A percentile compares a stretch with the other conserved stretches of the same genome.
Evolutionary conservation across 2,888 invertebrate species (phyloP).

Genomic region (Arge pagana): DNA sequence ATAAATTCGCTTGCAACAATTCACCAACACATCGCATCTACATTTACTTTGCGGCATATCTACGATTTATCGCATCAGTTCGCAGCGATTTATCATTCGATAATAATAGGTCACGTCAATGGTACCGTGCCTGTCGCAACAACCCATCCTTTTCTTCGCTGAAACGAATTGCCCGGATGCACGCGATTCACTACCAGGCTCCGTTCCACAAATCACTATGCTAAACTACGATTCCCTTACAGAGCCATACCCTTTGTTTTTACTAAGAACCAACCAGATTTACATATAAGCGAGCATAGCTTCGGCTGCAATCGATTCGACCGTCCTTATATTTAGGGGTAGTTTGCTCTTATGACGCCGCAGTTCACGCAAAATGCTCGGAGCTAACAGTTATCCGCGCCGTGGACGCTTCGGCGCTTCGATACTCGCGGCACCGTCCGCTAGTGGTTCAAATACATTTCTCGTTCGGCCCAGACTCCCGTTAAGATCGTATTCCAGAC

Average conservation of each 20-base stretch:
- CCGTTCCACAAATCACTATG: slow-evolving; percentile 38
- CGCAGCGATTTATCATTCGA: slow-evolving; percentile 1
- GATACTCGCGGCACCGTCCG: slow-evolving; percentile 30
- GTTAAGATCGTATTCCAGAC: slow-evolving; percentile 31
- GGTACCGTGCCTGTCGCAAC: slow-evolving; percentile 47
- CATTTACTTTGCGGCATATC: too few species aligned
- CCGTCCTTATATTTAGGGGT: slow-evolving; percentile 36
- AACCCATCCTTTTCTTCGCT: slow-evolving; percentile 6
- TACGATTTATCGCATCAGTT: too few species aligned
- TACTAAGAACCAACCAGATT: too few species aligned
- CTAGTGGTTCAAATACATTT: slow-evolving; percentile 25
- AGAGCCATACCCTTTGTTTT: neutral
- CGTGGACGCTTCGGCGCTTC: slow-evolving; percentile 35
- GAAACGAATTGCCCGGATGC: slow-evolving; percentile 41
- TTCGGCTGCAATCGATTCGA: too few species aligned
- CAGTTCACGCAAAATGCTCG: slow-evolving; percentile 42
- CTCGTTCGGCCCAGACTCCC: slow-evolving; percentile 35
- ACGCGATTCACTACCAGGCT: slow-evolving; percentile 52
- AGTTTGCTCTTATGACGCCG: slow-evolving; percentile 23
- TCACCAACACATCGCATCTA: too few species aligned
- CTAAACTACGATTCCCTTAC: slow-evolving; percentile 42
- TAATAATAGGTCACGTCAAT: slow-evolving; percentile 28
- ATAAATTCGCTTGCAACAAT: too few species aligned
- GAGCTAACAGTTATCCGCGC: slow-evolving; percentile 38
- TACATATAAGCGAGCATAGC: too few species aligned